Percentiles rank a stretch among this genome's conserved stretches.
These are phyloP conservation scores for Cladopsammia gracilis DNA, from an alignment of 64 coral and sea anemone species.

Conservation along the genomic window DNA sequence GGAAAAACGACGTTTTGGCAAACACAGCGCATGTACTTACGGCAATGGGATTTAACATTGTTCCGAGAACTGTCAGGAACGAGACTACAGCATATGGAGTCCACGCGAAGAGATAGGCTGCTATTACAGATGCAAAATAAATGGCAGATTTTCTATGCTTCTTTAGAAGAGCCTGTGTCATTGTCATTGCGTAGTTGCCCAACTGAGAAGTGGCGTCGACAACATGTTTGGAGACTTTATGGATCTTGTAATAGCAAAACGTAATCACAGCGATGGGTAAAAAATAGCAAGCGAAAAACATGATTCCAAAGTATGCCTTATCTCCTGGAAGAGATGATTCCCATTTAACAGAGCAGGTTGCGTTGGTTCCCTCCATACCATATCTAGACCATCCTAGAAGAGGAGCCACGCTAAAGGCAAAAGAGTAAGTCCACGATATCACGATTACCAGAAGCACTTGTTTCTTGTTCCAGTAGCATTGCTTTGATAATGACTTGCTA, in stretches of 20 bases:
- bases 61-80: background rate
- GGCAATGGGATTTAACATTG: background rate
- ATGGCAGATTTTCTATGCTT: background rate
- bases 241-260: slow-evolving; percentile 25
- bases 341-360: slow-evolving; percentile 51
- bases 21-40: background rate
- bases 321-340: background rate
- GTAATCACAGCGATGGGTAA: slow-evolving; percentile 17
- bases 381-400: slow-evolving; percentile 66
- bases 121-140: background rate
- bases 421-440: slow-evolving; percentile 9
- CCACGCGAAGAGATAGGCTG: slow-evolving; percentile 33
- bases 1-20: slow-evolving; percentile 18
- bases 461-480: background rate
- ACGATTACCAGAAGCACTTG: background rate
- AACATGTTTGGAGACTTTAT: slow-evolving; percentile 15
- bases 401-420: slow-evolving; percentile 25
- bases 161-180: background rate
- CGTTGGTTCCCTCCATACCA: slow-evolving; percentile 4
- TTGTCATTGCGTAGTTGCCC: background rate
- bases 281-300: slow-evolving; percentile 19
- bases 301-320: slow-evolving; percentile 22
- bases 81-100: slow-evolving; percentile 22
- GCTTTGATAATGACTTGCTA: background rate
- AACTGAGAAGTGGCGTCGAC: background rate